Percentiles rank a stretch among this genome's conserved stretches.
Conservation (phyloP, 2,113 vertebrate genomes). For the Myrmecobius fasciatus region DNA sequence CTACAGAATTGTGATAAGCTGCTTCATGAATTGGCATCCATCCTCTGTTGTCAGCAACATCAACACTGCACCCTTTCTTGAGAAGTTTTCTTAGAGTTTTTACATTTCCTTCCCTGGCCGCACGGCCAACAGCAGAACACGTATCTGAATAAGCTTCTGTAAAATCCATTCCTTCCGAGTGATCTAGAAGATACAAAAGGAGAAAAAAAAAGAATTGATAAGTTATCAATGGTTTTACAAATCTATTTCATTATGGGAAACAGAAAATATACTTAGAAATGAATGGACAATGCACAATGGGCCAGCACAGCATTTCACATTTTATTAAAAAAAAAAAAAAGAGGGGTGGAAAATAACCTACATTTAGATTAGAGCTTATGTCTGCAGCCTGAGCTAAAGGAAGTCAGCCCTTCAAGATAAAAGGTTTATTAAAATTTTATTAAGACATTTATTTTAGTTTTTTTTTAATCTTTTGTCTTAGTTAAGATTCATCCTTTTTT, state of each 20-base stretch:
- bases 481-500: background rate
- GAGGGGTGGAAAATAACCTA: background rate
- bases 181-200: slow-evolving; percentile 66
- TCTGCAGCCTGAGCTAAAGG: background rate
- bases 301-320: background rate
- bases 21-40: slow-evolving; percentile 95
- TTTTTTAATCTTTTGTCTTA: slow-evolving; percentile 31
- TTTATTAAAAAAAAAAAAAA: background rate
- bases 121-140: slow-evolving; percentile 89
- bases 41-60: slow-evolving; percentile 94
- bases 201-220: background rate
- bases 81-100: slow-evolving; percentile 87
- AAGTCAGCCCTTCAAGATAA: background rate
- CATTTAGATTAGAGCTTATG: background rate
- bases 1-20: slow-evolving; percentile 86
- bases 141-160: slow-evolving; percentile 90
- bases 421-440: slow-evolving; percentile 24
- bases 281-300: background rate
- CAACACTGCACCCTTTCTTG: slow-evolving; percentile 84
- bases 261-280: slow-evolving; percentile 41
- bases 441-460: slow-evolving; percentile 14
- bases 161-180: slow-evolving; percentile 90
- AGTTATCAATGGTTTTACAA: background rate
- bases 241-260: slow-evolving; percentile 12
- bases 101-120: slow-evolving; percentile 86